Percentiles rank a stretch among this genome's conserved stretches.
phyloP scores from a whole-genome alignment of 2,888 invertebrate species.

The Sphaerophoria taeniata region DNA sequence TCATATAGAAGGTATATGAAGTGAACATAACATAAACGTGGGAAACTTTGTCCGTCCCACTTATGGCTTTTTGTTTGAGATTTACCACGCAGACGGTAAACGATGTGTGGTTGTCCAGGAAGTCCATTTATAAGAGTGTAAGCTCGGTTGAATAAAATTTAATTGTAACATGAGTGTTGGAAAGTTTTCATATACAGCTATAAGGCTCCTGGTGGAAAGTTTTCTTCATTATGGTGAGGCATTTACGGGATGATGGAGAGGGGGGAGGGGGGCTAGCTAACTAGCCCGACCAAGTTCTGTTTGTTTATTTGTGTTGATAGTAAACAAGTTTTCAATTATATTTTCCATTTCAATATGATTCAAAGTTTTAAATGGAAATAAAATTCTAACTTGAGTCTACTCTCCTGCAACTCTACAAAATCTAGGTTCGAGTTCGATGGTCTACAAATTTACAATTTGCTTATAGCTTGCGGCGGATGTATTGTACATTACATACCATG shows the following conservation, averaged over 20 bases:
- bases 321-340: constrained; percentile 68
- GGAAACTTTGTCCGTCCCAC: constrained; percentile 46
- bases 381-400: constrained; percentile 3
- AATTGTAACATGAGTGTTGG: constrained; percentile 63
- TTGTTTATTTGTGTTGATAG: constrained; percentile 56
- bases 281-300: neutral
- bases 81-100: constrained; percentile 42
- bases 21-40: neutral
- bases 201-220: constrained; percentile 40
- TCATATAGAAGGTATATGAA: neutral
- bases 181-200: constrained; percentile 64
- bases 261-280: too few relatives aligned
- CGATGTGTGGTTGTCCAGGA: constrained; percentile 38
- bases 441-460: neutral
- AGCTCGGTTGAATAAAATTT: constrained; percentile 64
- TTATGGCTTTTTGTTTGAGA: constrained; percentile 41
- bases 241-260: too few relatives aligned
- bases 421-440: neutral
- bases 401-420: constrained; percentile 14
- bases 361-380: constrained; percentile 62
- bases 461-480: neutral
- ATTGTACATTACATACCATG: neutral
- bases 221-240: neutral
- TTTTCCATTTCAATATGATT: constrained; percentile 67
- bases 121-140: constrained; percentile 48